Evolutionary conservation across 2,888 invertebrate species (phyloP), one percentile per base, ranked within the genome.

Genomic region (Limnephilus lunatus): DNA sequence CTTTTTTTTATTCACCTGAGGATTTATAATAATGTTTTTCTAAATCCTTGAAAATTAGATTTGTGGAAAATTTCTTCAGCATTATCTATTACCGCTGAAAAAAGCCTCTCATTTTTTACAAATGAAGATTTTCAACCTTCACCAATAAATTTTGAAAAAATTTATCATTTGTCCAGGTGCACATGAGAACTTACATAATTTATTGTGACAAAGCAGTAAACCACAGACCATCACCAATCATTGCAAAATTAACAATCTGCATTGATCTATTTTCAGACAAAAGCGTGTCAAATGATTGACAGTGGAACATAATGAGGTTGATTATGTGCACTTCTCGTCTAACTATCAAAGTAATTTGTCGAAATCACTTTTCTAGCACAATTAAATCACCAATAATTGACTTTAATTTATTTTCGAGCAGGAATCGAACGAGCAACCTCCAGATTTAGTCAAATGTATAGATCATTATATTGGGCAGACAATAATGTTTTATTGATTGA

Each of bases 401-500:
- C 7, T 25, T 68, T 9, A 68, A 68, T 25, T 5, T 68, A 68
- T 25, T 25, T 25, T 25, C 9, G 7, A 68, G 25, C 68, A 68
- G 53, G 25, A 68, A 68, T 68, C 53, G 19, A 53, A 15, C 53
- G 3, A 19, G 19, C 53, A 19, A 53, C 53, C 53, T 68, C 25
- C n/a, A 25, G 68, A 68, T 25, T 25, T 25, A 9, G 25, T 68
- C 68, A 68, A 68, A n/a, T 68, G 7, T 7, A 19, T 25, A 68
- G 68, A 25, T 68, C 68, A n/a, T 68, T 68, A 68, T 68, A 68
- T 9, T 68, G 9, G 25, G 25, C 25, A 68, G n/a, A 25, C 25
- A 68, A 68, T 9, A 19, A 11, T 83, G 32, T 83, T 83, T 83
- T 83, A 83, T 83, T 83, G 83, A 83, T 83, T 83, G 83, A 83